Base-by-base conservation (phyloP, 1,140 invertebrate genomes). In the Homalodisca vitripennis region DNA sequence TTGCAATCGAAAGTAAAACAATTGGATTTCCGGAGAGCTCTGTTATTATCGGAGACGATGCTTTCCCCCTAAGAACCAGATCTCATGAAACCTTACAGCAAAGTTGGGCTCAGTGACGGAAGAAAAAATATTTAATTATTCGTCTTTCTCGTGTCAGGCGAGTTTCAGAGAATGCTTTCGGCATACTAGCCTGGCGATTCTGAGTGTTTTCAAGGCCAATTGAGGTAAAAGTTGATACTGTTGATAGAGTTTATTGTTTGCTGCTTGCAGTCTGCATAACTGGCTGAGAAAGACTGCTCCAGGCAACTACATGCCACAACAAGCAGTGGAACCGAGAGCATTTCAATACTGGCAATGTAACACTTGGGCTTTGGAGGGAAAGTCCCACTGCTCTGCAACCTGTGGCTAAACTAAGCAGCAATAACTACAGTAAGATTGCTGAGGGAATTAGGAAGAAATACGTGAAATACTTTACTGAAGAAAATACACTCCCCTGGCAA, bases 161-260 rank as follows among this genome's bases (percentile, higher is more conserved):
- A 48, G 74, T 77, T 14, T 72, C 80, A 12, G 80, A 82, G 68
- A 81, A 81, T 72, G 75, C 76, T 17, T 82, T 82, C 76, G 80
- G 80, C 13, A 79, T 81, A 63, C 71, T 85, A 24, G 70, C 77
- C 3, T 74, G 75, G 29, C 74, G 77, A 62, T 84, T 80, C 73
- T 2, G 65, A 47, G 65, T 48, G 3, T 67, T 48, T 48, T 67
- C 41, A 47, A 67, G 22, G 48, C 32, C 46, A 29, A 67, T 67
- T 22, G 65, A 67, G 63, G 63, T 65, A 14, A 29, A 65, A 32
- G 6, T 26, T 31, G 1, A 6, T n/a, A n/a, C 3, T 24, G n/a
- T 12, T 3, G n/a, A n/a, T n/a, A n/a, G n/a, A n/a, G n/a, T n/a
- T n/a, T n/a, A n/a, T n/a, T n/a, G n/a, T n/a, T 20, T 10, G 51